These are phyloP conservation scores for Paramormyrops kingsleyae DNA, from an alignment of 2,113 vertebrate species.

Conservation along the genomic window DNA sequence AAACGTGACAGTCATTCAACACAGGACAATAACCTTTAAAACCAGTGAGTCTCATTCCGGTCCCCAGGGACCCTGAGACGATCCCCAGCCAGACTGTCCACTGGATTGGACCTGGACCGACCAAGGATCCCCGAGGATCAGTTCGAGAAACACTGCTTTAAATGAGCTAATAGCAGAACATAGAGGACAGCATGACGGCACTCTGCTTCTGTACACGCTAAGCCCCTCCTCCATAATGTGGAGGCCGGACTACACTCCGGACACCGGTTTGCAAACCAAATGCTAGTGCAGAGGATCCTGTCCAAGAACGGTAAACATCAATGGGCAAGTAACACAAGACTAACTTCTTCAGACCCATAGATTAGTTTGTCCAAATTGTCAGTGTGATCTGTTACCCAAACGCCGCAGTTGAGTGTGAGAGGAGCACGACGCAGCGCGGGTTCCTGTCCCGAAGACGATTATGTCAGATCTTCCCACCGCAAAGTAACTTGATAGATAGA, in stretches of 20 bases:
- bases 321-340: background rate
- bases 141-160: background rate
- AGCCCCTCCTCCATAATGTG: background rate
- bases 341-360: background rate
- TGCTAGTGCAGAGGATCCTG: background rate
- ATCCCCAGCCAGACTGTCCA: background rate
- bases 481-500: constrained; percentile 14
- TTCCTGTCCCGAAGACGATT: background rate
- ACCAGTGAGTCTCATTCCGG: background rate
- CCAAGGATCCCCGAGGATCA: background rate
- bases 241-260: background rate
- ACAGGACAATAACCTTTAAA: background rate
- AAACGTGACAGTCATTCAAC: background rate
- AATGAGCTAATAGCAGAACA: background rate
- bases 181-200: background rate
- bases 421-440: too few relatives aligned
- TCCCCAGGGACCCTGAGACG: background rate
- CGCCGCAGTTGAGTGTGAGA: background rate
- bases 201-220: background rate
- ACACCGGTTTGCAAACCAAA: background rate
- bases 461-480: background rate
- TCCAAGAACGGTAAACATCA: background rate
- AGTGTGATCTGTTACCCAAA: background rate
- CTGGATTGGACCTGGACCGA: background rate
- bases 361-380: background rate